Evolutionary conservation across 1,140 invertebrate genomes (phyloP), one percentile per base, ranked within the genome.

Genomic region (Pseudomyrmex sp.): DNA sequence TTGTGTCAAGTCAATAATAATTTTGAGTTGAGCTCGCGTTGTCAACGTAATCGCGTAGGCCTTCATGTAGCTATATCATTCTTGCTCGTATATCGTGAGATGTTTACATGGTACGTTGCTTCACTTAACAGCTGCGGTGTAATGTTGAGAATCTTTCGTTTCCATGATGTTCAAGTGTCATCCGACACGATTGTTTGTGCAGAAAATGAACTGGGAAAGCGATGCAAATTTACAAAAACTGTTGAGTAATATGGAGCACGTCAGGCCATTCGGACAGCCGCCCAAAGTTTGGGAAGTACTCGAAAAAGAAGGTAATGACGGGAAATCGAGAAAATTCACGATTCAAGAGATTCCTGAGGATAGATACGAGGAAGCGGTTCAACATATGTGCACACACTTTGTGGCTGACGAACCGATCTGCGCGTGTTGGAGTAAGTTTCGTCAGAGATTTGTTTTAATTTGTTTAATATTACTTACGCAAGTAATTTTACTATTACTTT

Each of bases 341-440:
- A 91, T 94, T 68, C 91, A 94, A 72, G 93, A 94, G 44, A 89
- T 93, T 72, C 92, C 93, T 0, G 88, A 91, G 66, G 92, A 93
- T 46, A 90, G 92, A 48, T 89, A 90, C 15, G 85, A 91, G 2
- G 93, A 94, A n/a, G 90, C 86, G 1, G 5, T 91, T 9, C 88
- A 94, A 48, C 86, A 90, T 5, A 93, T 94, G 91, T 90, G 87
- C 46, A 86, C 56, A 0, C 87, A 91, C 46, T 93, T 94, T 50
- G 18, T 92, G 1, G 68, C 48, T 2, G 92, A 93, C 12, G 93
- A 94, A 74, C 89, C 91, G 2, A 88, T 85, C 0, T 93, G 91
- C 58, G 65, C 44, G 1, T 82, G 84, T 50, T 12, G 62, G 0
- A 88, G 92, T 94, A 82, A 91, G 90, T 91, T 79, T 46, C 0